Evolutionary conservation across 1,140 invertebrate genomes (phyloP), one percentile per base, ranked within the genome.

Genomic region (Lepidotrigona ventralis): DNA sequence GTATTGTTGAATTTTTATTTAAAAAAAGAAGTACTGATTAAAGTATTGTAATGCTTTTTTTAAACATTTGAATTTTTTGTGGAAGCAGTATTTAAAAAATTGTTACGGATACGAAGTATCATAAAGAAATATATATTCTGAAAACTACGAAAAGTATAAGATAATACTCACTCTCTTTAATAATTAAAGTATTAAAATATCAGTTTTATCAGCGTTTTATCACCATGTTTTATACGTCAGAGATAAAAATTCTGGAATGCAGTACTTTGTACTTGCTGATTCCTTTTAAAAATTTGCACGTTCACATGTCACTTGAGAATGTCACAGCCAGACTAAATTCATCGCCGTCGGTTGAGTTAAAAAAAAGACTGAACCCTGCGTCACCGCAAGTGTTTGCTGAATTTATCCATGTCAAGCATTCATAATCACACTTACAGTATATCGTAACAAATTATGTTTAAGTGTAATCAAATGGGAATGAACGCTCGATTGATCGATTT

Each of bases 231-330:
- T 5, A 51, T 82, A 51, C n/a, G 39, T 58, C 4, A 39, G 0
- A 60, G 39, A 78, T 33, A 71, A 60, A 17, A 70, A 19, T 70
- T 53, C n/a, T 39, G 33, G 0, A 51, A 68, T 12, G 19, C 14
- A 68, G n/a, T 29, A 56, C 58, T 69, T 58, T 58, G 39, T 9
- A 21, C 23, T 29, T 63, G 26, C 70, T 46, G 63, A 54, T 53
- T 69, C 15, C 26, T 58, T 78, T 83, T 33, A 71, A 78, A 83
- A 83, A 70, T 78, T 23, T 58, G 29, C 72, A n/a, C 58, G 75
- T 3, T 75, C 26, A 46, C 66, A 78, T 60, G 39, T n/a, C 81
- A 60, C 17, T 51, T 70, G 14, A 26, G 14, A 68, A 56, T 66
- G 56, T 63, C 63, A 23, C 21, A 56, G 2, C 6, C 14, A 26